Conservation (phyloP, 2,888 invertebrate species). For the Ashinkailepas kermadecensis region DNA sequence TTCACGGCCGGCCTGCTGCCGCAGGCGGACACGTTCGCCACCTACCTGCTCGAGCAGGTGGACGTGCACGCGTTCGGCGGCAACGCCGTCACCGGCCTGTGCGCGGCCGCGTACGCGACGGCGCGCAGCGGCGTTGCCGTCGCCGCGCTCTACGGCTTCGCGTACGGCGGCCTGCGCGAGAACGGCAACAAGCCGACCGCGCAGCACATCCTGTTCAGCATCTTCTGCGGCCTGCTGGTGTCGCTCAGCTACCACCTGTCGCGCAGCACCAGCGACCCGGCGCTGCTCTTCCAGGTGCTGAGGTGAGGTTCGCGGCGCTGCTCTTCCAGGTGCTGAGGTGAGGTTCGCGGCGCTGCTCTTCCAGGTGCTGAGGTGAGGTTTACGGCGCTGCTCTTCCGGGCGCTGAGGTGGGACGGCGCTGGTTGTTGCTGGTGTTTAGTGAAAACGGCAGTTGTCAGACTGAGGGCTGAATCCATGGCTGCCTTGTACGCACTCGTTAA, state of each 20-base stretch:
- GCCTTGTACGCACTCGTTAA: no score
- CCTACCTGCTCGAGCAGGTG: constrained; percentile 90
- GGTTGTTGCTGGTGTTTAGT: no score
- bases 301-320: constrained; percentile 54
- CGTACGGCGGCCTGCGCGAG: constrained; percentile 77
- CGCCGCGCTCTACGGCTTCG: constrained; percentile 72
- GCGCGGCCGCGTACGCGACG: constrained; percentile 74
- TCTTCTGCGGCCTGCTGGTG: constrained; percentile 83
- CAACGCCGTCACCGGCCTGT: constrained; percentile 74
- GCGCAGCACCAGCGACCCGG: constrained; percentile 83
- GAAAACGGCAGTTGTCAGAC: no score
- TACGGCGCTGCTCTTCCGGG: neutral
- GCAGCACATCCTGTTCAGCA: constrained; percentile 87
- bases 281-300: constrained; percentile 76
- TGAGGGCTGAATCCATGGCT: no score
- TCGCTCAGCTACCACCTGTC: constrained; percentile 87
- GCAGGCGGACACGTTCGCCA: constrained; percentile 88
- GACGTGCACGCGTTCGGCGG: constrained; percentile 68
- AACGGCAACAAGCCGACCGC: constrained; percentile 28
- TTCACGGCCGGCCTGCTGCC: constrained; percentile 95
- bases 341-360: constrained; percentile 62
- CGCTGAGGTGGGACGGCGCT: no score
- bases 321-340: no score
- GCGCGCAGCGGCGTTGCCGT: constrained; percentile 71
- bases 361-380: constrained; percentile 43